Percentiles rank a stretch among this genome's conserved stretches.
Evolutionary conservation across 2,113 vertebrate genomes (phyloP).

Genomic region (Galeopterus variegatus): DNA sequence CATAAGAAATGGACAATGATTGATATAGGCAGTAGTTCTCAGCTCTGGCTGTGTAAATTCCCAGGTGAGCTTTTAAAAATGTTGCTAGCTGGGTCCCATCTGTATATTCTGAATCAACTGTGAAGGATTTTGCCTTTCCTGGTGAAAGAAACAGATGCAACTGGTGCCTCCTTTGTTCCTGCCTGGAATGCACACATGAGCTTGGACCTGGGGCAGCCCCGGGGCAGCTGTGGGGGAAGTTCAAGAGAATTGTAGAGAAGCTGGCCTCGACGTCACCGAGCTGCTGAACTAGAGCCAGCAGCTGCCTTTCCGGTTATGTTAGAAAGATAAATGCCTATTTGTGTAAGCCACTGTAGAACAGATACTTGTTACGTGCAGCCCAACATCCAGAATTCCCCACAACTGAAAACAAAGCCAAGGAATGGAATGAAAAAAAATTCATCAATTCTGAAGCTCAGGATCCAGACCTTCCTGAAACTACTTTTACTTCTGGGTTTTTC

Average conservation of each 20-base stretch:
- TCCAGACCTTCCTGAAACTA: background rate
- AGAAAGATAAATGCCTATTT: background rate
- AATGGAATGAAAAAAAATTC: background rate
- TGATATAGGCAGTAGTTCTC: background rate
- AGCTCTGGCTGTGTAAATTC: background rate
- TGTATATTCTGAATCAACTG: background rate
- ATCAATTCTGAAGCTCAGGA: background rate
- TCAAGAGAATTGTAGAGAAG: background rate
- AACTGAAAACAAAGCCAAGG: constrained; percentile 13
- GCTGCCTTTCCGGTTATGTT: background rate
- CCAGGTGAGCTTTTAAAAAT: background rate
- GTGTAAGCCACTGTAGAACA: background rate
- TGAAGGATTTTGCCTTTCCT: constrained; percentile 16
- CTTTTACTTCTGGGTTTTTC: background rate
- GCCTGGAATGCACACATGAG: background rate
- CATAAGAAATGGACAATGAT: background rate
- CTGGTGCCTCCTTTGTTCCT: background rate
- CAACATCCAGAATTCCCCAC: background rate
- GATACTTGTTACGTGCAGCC: background rate
- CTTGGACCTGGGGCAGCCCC: background rate
- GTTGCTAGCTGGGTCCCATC: background rate
- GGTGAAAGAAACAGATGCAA: background rate
- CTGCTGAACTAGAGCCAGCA: background rate
- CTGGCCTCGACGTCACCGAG: background rate
- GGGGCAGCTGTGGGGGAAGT: background rate